Conservation (phyloP, 1,140 invertebrate genomes). For the Sitodiplosis mosellana region DNA sequence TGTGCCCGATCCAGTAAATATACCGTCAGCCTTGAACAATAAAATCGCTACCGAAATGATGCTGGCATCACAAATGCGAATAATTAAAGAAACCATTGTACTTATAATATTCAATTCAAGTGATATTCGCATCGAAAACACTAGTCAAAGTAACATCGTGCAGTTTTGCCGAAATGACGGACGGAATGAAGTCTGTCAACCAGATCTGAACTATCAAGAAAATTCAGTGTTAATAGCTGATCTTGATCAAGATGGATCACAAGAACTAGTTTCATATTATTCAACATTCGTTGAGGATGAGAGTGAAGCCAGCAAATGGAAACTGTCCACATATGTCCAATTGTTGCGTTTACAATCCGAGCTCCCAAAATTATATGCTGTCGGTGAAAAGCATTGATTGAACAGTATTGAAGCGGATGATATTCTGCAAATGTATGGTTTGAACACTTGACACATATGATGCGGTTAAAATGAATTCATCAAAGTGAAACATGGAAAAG, state of each 20-base stretch:
- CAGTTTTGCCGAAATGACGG: constrained; percentile 42
- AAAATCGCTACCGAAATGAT: no score
- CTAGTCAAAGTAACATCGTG: constrained; percentile 48
- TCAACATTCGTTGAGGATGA: constrained; percentile 36
- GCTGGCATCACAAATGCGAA: background rate
- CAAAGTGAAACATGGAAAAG: no score
- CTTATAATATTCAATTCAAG: constrained; percentile 55
- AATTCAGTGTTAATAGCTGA: constrained; percentile 49
- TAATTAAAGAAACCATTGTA: constrained; percentile 47
- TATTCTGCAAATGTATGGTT: no score
- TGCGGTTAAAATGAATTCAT: no score
- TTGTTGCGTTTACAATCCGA: constrained; percentile 46
- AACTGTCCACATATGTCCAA: constrained; percentile 38
- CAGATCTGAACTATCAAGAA: constrained; percentile 46
- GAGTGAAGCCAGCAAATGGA: constrained; percentile 26
- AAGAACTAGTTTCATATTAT: constrained; percentile 54
- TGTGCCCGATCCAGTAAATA: no score
- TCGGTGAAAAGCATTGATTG: no score
- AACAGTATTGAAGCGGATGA: no score
- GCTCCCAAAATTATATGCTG: constrained; percentile 45
- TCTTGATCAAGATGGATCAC: constrained; percentile 44
- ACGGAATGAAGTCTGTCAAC: constrained; percentile 42
- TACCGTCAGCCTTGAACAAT: no score
- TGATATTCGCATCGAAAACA: constrained; percentile 49
- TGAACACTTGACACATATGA: no score